Evolutionary conservation across 2,113 vertebrate species (phyloP).

Genomic region (Hirundichthys speculiger): DNA sequence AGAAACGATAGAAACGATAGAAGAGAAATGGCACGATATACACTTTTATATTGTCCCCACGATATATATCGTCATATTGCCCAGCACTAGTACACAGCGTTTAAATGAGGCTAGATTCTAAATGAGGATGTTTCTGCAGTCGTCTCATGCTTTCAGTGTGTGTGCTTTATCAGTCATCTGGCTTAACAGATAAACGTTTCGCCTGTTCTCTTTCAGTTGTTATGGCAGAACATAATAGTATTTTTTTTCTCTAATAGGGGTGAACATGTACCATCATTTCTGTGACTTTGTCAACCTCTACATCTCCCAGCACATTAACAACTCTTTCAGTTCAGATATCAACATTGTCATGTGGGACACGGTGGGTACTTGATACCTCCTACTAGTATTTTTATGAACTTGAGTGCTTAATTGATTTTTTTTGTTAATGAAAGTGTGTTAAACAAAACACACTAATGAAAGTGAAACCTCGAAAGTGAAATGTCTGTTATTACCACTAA

Average conservation of each 20-base stretch:
- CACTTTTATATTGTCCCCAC: too few species aligned
- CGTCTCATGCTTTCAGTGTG: too few species aligned
- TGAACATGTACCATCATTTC: conserved; percentile 99
- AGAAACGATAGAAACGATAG: too few species aligned
- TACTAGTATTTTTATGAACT: background rate
- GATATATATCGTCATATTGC: too few species aligned
- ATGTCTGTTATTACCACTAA: background rate
- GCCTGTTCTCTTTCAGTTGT: background rate
- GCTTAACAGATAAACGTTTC: background rate
- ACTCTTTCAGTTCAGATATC: conserved; percentile 91
- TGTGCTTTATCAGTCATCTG: background rate
- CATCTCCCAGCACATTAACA: conserved; percentile 94
- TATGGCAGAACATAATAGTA: background rate
- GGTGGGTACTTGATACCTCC: conserved; percentile 81
- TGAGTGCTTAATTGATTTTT: background rate
- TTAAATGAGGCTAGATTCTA: too few species aligned
- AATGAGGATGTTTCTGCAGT: too few species aligned
- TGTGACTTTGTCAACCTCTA: conserved; percentile 98
- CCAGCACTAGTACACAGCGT: too few species aligned
- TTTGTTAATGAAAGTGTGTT: background rate
- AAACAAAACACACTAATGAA: background rate
- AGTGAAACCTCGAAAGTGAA: background rate
- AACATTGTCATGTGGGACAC: conserved; percentile 98
- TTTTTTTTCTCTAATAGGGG: conserved; percentile 81
- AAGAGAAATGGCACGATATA: too few species aligned